Conservation (phyloP, 2,113 vertebrate species). For the Oreotrochilus melanogaster region DNA sequence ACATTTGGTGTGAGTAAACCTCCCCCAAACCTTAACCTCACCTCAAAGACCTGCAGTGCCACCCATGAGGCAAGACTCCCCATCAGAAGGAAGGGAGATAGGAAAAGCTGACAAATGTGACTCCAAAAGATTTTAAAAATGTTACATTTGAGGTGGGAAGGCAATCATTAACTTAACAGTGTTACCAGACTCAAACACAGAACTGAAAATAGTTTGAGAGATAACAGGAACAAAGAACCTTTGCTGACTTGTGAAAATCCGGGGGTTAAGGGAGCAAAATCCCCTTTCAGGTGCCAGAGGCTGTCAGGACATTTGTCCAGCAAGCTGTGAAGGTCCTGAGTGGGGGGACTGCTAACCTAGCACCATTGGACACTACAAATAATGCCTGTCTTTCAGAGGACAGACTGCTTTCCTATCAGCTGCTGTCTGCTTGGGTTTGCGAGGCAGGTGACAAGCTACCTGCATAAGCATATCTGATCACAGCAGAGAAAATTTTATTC, state of each 20-base stretch:
- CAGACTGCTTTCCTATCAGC: rapidly evolving
- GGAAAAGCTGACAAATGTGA: not conserved
- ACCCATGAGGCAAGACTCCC: not conserved
- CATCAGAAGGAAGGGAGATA: not conserved
- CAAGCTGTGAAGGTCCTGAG: not conserved
- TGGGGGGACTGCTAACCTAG: not conserved
- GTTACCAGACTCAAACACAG: not conserved
- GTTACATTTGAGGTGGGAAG: not conserved
- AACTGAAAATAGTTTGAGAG: not conserved
- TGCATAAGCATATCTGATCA: not conserved
- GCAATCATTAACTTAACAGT: not conserved
- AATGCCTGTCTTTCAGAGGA: not conserved
- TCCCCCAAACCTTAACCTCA: not conserved
- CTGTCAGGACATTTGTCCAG: not conserved
- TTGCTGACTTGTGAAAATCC: not conserved
- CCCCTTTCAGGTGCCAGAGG: not conserved
- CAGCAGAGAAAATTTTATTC: not conserved
- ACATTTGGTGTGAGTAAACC: not conserved
- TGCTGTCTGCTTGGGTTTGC: not conserved
- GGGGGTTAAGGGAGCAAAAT: not conserved
- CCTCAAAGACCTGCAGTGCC: not conserved
- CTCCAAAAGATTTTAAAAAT: not conserved
- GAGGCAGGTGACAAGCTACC: not conserved
- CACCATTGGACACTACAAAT: not conserved
- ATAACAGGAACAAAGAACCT: not conserved